A percentile compares a stretch with the other conserved stretches of the same genome.
phyloP scores from a whole-genome alignment of 1,140 invertebrate genomes.

The Vanessa atalanta region DNA sequence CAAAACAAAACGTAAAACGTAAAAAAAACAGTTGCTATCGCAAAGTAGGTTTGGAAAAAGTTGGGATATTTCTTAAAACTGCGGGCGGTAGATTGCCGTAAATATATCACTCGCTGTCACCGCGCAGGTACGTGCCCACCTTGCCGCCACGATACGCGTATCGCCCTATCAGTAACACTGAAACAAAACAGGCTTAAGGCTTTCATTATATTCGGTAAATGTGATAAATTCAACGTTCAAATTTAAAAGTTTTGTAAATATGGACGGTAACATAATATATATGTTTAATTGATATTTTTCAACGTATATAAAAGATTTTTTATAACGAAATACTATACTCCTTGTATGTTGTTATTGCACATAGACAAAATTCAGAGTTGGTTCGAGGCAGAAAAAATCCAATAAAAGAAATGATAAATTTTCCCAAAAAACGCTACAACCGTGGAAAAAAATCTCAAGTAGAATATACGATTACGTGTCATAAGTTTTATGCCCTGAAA shows the following conservation, averaged over 20 bases:
- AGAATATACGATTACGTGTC: slow-evolving; percentile 79
- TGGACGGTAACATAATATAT: not conserved
- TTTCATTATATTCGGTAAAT: slow-evolving; percentile 14
- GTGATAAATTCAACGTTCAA: slow-evolving; percentile 8
- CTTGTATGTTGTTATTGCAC: not conserved
- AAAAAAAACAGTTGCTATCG: slow-evolving; percentile 45
- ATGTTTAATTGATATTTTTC: not conserved
- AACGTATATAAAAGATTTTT: no score
- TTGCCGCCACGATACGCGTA: slow-evolving; percentile 33
- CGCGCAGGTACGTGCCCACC: slow-evolving; percentile 53
- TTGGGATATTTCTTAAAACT: slow-evolving; percentile 58
- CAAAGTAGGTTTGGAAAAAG: slow-evolving; percentile 47
- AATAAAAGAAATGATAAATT: slow-evolving; percentile 37
- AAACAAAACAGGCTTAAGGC: slow-evolving; percentile 24
- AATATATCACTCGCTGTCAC: slow-evolving; percentile 66
- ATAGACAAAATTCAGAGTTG: slow-evolving; percentile 1
- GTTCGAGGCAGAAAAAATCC: slow-evolving; percentile 12
- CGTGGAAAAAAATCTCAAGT: slow-evolving; percentile 51
- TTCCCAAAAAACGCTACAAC: slow-evolving; percentile 19
- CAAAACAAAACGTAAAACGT: not conserved
- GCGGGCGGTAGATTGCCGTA: slow-evolving; percentile 57
- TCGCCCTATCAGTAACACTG: slow-evolving; percentile 25
- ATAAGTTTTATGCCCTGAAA: slow-evolving; percentile 79
- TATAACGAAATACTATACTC: not conserved
- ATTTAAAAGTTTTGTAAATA: not conserved